These are phyloP conservation scores for Phaethon lepturus DNA, from an alignment of 2,113 vertebrate genomes.

Conservation along the genomic window DNA sequence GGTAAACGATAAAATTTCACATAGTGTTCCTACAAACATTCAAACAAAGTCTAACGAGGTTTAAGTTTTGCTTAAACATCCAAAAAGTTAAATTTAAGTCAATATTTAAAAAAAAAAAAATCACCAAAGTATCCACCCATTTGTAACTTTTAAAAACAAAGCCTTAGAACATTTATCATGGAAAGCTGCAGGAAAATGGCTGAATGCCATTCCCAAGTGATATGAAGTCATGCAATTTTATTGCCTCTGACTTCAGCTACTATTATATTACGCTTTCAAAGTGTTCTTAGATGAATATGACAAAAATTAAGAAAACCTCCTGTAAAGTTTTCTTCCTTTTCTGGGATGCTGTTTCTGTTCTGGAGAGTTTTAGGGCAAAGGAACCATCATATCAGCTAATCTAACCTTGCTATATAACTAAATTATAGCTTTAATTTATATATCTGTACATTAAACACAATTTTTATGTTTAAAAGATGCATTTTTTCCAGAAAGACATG, in stretches of 20 bases:
- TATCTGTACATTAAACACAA: not conserved
- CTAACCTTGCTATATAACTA: not conserved
- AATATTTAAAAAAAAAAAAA: not conserved
- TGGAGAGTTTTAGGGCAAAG: not conserved
- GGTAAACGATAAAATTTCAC: not conserved
- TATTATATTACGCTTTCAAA: conserved; percentile 8
- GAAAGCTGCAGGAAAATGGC: conserved; percentile 15
- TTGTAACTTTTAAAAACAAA: conserved; percentile 1
- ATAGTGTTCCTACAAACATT: not conserved
- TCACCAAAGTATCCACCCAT: not conserved
- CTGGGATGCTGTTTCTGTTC: not conserved
- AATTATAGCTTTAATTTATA: not conserved
- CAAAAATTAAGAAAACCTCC: conserved; percentile 25
- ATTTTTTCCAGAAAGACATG: not conserved
- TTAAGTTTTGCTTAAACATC: not conserved
- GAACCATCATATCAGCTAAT: not conserved
- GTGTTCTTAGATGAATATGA: conserved; percentile 32
- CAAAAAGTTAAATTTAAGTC: not conserved
- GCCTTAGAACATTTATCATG: not conserved
- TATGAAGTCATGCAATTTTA: conserved; percentile 46
- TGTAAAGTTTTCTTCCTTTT: conserved; percentile 7
- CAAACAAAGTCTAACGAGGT: not conserved
- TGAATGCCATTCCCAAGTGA: conserved; percentile 13
- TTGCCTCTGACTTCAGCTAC: conserved; percentile 46
- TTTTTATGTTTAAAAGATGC: not conserved